phyloP scores from a whole-genome alignment of 2,888 invertebrate genomes.

The Thecophora atra region DNA sequence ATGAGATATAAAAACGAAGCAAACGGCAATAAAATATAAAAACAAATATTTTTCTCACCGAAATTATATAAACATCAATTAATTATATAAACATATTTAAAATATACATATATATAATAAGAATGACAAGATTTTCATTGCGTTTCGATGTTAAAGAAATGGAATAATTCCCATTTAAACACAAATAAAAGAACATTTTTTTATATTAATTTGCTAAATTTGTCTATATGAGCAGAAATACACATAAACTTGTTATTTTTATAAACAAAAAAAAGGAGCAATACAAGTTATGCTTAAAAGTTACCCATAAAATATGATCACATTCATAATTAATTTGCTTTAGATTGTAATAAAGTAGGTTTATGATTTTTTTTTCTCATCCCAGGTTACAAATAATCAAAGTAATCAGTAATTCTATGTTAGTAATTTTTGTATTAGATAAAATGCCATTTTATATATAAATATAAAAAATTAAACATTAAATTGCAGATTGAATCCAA shows the following conservation, averaged over 20 bases:
- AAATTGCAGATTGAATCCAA: constrained; percentile 36
- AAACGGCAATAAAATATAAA: constrained; percentile 27
- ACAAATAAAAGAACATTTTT: neutral
- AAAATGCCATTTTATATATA: constrained; percentile 63
- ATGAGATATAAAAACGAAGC: too few relatives aligned
- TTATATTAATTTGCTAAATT: constrained; percentile 19
- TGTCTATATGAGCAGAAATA: neutral
- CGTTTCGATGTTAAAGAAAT: constrained; percentile 10
- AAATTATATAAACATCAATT: neutral
- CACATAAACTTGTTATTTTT: neutral
- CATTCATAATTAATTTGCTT: neutral
- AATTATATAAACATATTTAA: too few relatives aligned
- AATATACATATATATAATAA: neutral
- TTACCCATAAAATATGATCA: neutral
- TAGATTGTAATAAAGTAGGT: constrained; percentile 2
- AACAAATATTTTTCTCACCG: constrained; percentile 33
- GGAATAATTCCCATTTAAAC: neutral
- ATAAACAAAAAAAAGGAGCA: neutral
- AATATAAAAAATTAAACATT: constrained; percentile 49
- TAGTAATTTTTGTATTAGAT: constrained; percentile 58
- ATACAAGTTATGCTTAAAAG: neutral
- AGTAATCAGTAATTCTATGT: constrained; percentile 48
- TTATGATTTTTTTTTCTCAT: constrained; percentile 38
- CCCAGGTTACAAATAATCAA: constrained; percentile 17
- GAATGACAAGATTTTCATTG: constrained; percentile 5